Evolutionary conservation across 92 coral and sea anemone species (phyloP).

Genomic region (Phenganax stokvisi): DNA sequence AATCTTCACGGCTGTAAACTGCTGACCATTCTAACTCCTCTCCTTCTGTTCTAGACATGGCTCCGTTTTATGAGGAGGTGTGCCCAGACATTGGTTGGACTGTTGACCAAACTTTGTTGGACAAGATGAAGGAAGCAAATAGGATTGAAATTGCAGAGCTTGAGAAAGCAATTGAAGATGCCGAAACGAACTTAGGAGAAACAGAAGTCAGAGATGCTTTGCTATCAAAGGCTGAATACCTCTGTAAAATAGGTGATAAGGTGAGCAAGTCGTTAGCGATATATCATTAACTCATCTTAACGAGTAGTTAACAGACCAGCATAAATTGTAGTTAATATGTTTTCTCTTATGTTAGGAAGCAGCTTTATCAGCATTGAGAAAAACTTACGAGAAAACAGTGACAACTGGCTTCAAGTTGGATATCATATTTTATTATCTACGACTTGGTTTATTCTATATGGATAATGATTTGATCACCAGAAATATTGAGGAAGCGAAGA

Average conservation of each 20-base stretch:
- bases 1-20: too few species aligned
- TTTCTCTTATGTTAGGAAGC: conserved; percentile 60
- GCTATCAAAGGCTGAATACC: conserved; percentile 77
- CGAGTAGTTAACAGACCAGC: background rate
- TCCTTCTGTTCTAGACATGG: conserved; percentile 70
- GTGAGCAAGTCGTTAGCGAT: conserved; percentile 31
- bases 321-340: background rate
- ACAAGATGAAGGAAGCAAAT: conserved; percentile 75
- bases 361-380: conserved; percentile 79
- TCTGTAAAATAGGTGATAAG: conserved; percentile 86
- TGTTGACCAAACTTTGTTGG: conserved; percentile 69
- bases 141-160: conserved; percentile 68
- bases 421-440: conserved; percentile 81
- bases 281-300: background rate
- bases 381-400: conserved; percentile 89
- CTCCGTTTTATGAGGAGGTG: conserved; percentile 83
- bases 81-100: conserved; percentile 87
- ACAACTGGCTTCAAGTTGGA: conserved; percentile 94
- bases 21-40: too few species aligned
- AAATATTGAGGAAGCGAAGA: conserved; percentile 86
- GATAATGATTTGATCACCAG: conserved; percentile 93
- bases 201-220: conserved; percentile 92
- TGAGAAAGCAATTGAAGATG: conserved; percentile 78
- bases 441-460: conserved; percentile 87
- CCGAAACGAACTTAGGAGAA: conserved; percentile 90